A percentile compares a stretch with the other conserved stretches of the same genome.
Conservation (phyloP, 2,797 vertebrate species). For the Amphiprion clarkii region DNA sequence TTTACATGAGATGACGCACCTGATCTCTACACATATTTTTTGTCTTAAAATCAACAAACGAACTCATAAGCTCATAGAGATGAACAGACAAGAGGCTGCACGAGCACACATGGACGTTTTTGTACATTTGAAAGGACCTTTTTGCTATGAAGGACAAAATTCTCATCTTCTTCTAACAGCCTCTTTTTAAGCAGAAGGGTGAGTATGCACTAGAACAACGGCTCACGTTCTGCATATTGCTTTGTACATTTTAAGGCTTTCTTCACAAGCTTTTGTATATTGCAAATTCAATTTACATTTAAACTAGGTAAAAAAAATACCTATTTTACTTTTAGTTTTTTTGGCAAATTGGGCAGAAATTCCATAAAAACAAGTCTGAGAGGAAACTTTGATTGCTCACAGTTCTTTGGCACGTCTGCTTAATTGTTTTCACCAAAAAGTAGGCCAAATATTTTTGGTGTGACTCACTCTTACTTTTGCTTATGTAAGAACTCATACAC, state of each 20-base stretch:
- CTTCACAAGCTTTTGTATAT: conserved; percentile 14
- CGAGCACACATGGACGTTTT: conserved; percentile 2
- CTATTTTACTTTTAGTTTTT: not conserved
- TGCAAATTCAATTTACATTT: too few species aligned
- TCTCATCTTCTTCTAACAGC: not conserved
- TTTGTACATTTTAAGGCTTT: not conserved
- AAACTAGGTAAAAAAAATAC: not conserved
- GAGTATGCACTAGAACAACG: not conserved
- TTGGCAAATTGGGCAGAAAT: too few species aligned
- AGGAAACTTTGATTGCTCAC: too few species aligned
- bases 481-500: too few species aligned
- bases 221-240: too few species aligned
- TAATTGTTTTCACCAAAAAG: too few species aligned
- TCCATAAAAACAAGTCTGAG: too few species aligned
- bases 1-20: conserved; percentile 45
- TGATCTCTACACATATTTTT: not conserved
- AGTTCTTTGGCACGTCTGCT: too few species aligned
- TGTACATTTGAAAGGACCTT: not conserved
- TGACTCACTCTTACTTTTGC: too few species aligned
- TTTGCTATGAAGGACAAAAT: not conserved
- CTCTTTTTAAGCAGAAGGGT: not conserved
- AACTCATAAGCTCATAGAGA: not conserved
- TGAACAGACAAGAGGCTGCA: not conserved
- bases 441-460: too few species aligned
- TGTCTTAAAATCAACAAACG: not conserved